Evolutionary conservation across 1,140 invertebrate species (phyloP), one percentile per base, ranked within the genome.

Genomic region (Amyelois transitella): DNA sequence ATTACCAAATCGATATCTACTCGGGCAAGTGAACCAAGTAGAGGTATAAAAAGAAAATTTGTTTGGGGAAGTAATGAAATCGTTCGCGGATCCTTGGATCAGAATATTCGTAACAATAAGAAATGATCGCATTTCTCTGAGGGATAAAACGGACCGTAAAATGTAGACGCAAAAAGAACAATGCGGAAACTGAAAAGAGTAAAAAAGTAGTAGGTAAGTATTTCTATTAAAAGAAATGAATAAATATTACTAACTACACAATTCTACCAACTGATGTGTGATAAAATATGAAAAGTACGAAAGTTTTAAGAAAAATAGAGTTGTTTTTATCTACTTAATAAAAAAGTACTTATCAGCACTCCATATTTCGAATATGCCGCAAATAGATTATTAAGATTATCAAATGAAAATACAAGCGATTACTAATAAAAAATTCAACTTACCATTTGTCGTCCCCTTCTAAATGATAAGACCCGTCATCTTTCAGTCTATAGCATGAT

Each of bases 401-500:
- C n/a, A n/a, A n/a, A n/a, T n/a, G n/a, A n/a, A n/a, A n/a, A n/a
- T n/a, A n/a, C n/a, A n/a, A n/a, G n/a, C n/a, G n/a, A n/a, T n/a
- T n/a, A n/a, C n/a, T n/a, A n/a, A n/a, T 12, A 32, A 32, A 32
- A 2, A 32, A 32, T 32, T 45, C 3, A 6, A n/a, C 72, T 68
- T 66, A 86, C 83, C 83, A 86, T 64, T 81, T 83, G 45, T 81
- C 72, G 43, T 84, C 83, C 20, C 73, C 78, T 47, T 84, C 78
- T 7, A 86, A 57, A 38, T 81, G 72, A 60, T 83, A 86, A 20
- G 20, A 53, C 1, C 72, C 69, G 22, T 81, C 77, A 6, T 51
- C 69, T 10, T 79, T 68, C 8, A 76, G 56, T 47, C 64, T 64
- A 51, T 86, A 86, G 55, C 78, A 79, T 0, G 74, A 72, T 0